Base-by-base conservation (phyloP, 2,797 vertebrate genomes). In the Pseudomugil tenellus region DNA sequence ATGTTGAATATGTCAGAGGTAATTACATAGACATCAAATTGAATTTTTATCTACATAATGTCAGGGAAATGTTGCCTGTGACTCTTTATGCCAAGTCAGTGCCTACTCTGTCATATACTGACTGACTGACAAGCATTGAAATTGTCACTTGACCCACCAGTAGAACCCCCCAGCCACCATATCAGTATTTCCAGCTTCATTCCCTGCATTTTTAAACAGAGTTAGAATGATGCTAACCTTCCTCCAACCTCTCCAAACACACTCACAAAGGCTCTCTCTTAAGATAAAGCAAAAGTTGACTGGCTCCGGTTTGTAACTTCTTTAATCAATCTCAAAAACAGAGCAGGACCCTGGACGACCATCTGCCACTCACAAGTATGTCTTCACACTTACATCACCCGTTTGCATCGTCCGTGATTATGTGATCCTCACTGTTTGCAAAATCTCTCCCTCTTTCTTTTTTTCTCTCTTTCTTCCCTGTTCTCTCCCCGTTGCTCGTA, bases 361-460 rank as follows among this genome's bases (percentile, higher is more conserved):
- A 90, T 86, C 87, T 86, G 85, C 84, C 87, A 83, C 80, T 87
- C 84, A 88, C 56, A 55, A 32, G 72, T 74, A 85, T 89, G 81
- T 88, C 88, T 77, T 84, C 87, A 83, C 68, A n/a, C 85, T 93
- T 93, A 87, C 90, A 93, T 92, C 92, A 92, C 51, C 84, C 78
- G 64, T 72, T 80, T 63, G 84, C 80, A 72, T 83, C 77, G 83
- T 61, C 79, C 74, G 2, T 67, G 83, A 86, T 88, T 90, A 88
- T 79, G 72, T 87, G 85, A 87, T 80, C 63, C 71, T 73, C 82
- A 52, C 29, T 83, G 87, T 88, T 90, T 84, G 72, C 77, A 80
- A 83, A 85, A 86, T 73, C 76, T 68, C 55, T 55, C 74, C 63
- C 60, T 78, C 57, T 70, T 72, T 71, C 74, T 53, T 56, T 37